Evolutionary conservation across 2,797 vertebrate genomes (phyloP).

Genomic region (Sebastes itinus): DNA sequence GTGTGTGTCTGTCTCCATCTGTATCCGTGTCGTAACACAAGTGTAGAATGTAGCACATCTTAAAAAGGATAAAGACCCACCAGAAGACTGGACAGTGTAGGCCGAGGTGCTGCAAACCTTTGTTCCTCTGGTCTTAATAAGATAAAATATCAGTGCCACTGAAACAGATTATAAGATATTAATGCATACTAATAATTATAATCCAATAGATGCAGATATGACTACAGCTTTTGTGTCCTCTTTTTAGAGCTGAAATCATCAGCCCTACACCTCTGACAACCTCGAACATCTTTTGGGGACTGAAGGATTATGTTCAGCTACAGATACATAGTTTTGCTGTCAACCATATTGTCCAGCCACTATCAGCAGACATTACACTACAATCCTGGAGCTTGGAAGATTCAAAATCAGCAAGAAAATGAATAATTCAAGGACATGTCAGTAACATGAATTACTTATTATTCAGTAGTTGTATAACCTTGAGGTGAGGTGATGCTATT

Average conservation of each 20-base stretch:
- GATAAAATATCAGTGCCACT: neutral
- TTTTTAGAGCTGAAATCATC: neutral
- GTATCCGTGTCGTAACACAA: neutral
- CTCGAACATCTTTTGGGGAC: neutral
- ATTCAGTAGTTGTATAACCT: neutral
- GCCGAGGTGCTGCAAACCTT: neutral
- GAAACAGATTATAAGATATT: neutral
- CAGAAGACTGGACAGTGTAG: neutral
- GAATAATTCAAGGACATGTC: neutral
- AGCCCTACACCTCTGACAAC: neutral
- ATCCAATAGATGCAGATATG: neutral
- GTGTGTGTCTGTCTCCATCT: slow-evolving; percentile 18
- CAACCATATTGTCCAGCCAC: neutral
- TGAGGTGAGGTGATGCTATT: neutral
- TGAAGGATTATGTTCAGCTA: neutral
- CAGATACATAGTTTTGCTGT: neutral
- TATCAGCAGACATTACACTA: neutral
- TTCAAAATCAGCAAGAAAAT: neutral
- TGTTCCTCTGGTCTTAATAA: neutral
- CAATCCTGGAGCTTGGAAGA: neutral
- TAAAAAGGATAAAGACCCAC: neutral
- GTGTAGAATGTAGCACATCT: slow-evolving; percentile 24
- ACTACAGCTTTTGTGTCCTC: neutral
- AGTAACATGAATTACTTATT: neutral
- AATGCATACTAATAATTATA: neutral